Evolutionary conservation across 2,113 vertebrate genomes (phyloP), one percentile per base, ranked within the genome.

Genomic region (Toxotes chatareus): DNA sequence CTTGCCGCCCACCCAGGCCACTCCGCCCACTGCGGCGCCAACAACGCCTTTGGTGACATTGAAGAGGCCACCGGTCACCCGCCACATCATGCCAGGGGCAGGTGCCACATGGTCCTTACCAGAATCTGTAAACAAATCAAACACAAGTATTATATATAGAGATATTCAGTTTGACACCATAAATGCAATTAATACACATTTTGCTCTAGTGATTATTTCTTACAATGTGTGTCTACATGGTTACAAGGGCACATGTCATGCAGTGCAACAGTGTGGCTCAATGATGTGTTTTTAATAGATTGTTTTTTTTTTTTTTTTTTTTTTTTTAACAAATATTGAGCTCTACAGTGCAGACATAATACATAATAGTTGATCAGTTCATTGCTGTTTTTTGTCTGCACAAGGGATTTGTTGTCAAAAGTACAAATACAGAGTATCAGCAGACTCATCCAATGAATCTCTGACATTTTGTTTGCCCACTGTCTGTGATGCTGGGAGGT

Each of bases 1-100:
- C 90, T 95, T 95, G 61, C 95, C 93, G 1, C 95, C 95, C 31
- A 96, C 91, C 95, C 95, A 96, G 80, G 91, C 90, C 32, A 95
- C 95, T 11, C 95, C 95, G 0, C 95, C 95, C 27, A 95, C 94
- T 0, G 95, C 95, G 0, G 95, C 95, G 0, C 95, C 95, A 17
- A 96, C 93, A 0, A 95, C 94, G 1, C 94, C 93, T 79, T 93
- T 96, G 69, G 95, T 96, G 83, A 87, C 93, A 21, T 82, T 95
- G 90, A 95, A 94, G 64, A 96, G 90, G 51, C 95, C 94, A 0
- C 95, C 95, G 0, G 94, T 94, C 44, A 96, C 91, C 0, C 93
- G 85, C 95, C 95, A 96, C 63, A 96, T 72, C 90, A 96, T 87
- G 27, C 94, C 86, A 0, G 94, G 93, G 0, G 73, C 78, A 3